Evolutionary conservation across 30 jellyfish, hydroid and myxozoan genomes (phyloP).

Genomic region (Pelagia noctiluca): DNA sequence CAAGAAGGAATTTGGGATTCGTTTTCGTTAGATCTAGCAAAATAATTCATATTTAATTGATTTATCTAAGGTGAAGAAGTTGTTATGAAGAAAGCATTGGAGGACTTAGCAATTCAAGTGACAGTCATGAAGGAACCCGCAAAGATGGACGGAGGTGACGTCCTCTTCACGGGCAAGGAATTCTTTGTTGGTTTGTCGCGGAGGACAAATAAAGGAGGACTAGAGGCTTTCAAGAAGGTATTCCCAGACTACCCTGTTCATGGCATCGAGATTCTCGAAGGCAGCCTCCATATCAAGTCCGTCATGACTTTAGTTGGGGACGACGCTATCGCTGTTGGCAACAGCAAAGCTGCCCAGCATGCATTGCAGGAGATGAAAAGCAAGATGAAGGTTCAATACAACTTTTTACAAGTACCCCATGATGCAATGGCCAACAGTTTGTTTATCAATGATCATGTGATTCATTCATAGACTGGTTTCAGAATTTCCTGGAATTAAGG

Average conservation of each 20-base stretch:
- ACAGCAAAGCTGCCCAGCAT: constrained; percentile 38
- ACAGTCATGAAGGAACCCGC: constrained; percentile 83
- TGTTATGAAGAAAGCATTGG: constrained; percentile 49
- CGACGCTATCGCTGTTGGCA: constrained; percentile 68
- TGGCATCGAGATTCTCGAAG: constrained; percentile 45
- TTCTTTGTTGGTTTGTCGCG: constrained; percentile 87
- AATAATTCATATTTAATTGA: not conserved
- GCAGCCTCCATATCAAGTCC: constrained; percentile 82
- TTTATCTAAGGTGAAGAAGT: constrained; percentile 28
- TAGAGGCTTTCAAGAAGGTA: constrained; percentile 23
- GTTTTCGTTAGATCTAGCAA: no score
- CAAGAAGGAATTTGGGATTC: no score
- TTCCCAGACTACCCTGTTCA: constrained; percentile 87
- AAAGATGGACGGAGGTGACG: constrained; percentile 94
- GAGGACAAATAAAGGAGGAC: constrained; percentile 80
- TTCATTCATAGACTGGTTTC: constrained; percentile 60
- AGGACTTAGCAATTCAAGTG: constrained; percentile 27
- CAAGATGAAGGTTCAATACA: constrained; percentile 56
- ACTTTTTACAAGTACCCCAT: constrained; percentile 58
- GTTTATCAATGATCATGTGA: constrained; percentile 79
- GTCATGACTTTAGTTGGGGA: constrained; percentile 75
- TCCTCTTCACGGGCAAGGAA: constrained; percentile 90
- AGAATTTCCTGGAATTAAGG: constrained; percentile 68
- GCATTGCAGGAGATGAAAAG: constrained; percentile 57
- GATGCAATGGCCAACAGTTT: constrained; percentile 85